Evolutionary conservation across 2,888 invertebrate species (phyloP), one percentile per base, ranked within the genome.

Genomic region (Crioceris asparagi): DNA sequence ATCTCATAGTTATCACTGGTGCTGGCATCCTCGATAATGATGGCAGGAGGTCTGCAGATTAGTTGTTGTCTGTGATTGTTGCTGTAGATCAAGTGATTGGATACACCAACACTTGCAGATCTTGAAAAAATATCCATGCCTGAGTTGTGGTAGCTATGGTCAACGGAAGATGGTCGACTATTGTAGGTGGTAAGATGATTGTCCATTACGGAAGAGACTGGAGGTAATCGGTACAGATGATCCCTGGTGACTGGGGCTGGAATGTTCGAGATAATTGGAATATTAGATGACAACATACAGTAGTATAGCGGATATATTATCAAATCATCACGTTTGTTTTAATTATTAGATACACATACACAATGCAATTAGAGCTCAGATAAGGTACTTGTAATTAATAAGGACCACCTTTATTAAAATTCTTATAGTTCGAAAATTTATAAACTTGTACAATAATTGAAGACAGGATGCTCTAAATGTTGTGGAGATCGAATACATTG

Each of bases 21-120:
- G 38, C 45, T 50, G 23, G 55, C 45, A 10, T 68, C 65, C 43
- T 75, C 75, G 38, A 75, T 69, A 11, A 74, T 66, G 44, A 75
- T 65, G 47, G 57, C 61, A 19, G 65, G 64, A 30, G 59, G 53
- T 51, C n/a, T n/a, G n/a, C n/a, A n/a, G n/a, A n/a, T n/a, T n/a
- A n/a, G n/a, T n/a, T n/a, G n/a, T n/a, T n/a, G n/a, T n/a, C 56
- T 21, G 32, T 40, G 34, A 41, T 42, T 47, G 12, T 30, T 41
- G 41, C n/a, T 49, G 39, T 53, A 57, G 30, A 50, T 45, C 17
- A 46, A 37, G 36, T 46, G 47, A 27, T 48, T 48, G 32, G 48
- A 43, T 21, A 49, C 34, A 17, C 52, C 55, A 29, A 53, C 53
- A 39, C 55, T 55, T 14, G 52, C 48, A 21, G 59, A 53, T 44